Base-by-base conservation (phyloP, 2,888 invertebrate species). In the Thera britannica region DNA sequence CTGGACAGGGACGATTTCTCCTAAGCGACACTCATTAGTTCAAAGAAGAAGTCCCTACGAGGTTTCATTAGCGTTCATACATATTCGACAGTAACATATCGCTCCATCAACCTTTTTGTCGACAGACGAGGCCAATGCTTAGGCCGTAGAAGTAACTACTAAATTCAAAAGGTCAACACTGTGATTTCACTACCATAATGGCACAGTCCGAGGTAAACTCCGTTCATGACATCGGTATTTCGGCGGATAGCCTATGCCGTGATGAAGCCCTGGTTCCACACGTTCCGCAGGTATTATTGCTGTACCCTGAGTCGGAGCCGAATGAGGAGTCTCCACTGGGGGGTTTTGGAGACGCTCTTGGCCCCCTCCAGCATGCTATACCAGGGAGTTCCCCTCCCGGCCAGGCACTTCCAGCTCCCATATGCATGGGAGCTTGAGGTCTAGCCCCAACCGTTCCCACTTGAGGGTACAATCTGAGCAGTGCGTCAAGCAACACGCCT, bases 281-380 rank as follows among this genome's bases (percentile, higher is more conserved):
- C 0, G 96, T 96, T 1, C 96, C 96, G 72, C 96, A 96, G 3
- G 96, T 96, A 80, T 96, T 96, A 87, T 97, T 97, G 86, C 97
- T 97, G 88, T 97, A 97, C 8, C 97, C 97, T 57, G 97, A 97
- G 88, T 97, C 97, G 7, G 97, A 97, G 44, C 97, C 97, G 75
- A 97, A 96, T 3, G 97, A 97, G 4, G 97, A 97, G 80, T 96
- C 96, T 75, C 96, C 95, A 72, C 95, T 95, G 63, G 96, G 96
- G 52, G 95, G 95, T 79, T 95, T 95, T 2, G 95, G 95, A 49
- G 94, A 92, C 1, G 90, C 91, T 72, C 89, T 85, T 35, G 89
- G 94, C 75, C 88, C 95, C 83, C 94, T 94, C 92, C 95, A 94
- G 82, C 94, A 96, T 58, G 94, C 95, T 59, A 95, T 95, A 0